These are phyloP conservation scores for Venusia cambrica DNA, from an alignment of 2,888 invertebrate genomes.

Conservation along the genomic window DNA sequence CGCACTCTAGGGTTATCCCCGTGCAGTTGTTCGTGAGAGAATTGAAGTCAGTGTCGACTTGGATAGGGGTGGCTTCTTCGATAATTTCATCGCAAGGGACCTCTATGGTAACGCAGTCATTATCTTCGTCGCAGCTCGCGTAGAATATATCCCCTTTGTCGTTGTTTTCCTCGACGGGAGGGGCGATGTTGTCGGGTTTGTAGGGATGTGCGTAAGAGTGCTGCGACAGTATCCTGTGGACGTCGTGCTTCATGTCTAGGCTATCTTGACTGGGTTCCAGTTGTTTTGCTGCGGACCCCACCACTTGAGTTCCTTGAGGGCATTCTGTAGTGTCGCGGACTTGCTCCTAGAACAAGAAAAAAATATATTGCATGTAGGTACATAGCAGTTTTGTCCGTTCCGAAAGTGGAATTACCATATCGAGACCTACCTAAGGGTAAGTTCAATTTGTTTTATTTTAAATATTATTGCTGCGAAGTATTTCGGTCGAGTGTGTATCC, in stretches of 20 bases:
- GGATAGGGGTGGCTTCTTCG: conserved; percentile 49
- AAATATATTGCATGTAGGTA: too few relatives aligned
- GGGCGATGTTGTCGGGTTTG: conserved; percentile 43
- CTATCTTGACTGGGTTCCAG: conserved; percentile 89
- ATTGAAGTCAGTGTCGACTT: conserved; percentile 54
- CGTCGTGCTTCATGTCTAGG: conserved; percentile 71
- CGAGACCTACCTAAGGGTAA: too few relatives aligned
- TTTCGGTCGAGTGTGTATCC: too few relatives aligned
- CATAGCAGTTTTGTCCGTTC: too few relatives aligned
- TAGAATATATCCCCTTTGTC: conserved; percentile 84
- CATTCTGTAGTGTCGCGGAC: conserved; percentile 60
- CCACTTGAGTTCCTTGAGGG: conserved; percentile 85
- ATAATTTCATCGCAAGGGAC: conserved; percentile 82
- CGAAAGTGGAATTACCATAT: too few relatives aligned
- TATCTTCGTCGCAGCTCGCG: conserved; percentile 86
- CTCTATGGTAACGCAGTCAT: conserved; percentile 87
- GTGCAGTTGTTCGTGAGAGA: conserved; percentile 46
- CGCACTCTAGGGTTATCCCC: conserved; percentile 56
- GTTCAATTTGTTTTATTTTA: too few relatives aligned
- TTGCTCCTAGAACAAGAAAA: conserved; percentile 53
- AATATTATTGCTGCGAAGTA: too few relatives aligned
- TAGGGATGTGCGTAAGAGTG: conserved; percentile 79
- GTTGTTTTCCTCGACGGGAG: conserved; percentile 54
- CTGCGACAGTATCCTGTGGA: conserved; percentile 71
- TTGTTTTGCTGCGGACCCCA: conserved; percentile 92